phyloP scores from a whole-genome alignment of 2,113 vertebrate species.

The Microtus ochrogaster region DNA sequence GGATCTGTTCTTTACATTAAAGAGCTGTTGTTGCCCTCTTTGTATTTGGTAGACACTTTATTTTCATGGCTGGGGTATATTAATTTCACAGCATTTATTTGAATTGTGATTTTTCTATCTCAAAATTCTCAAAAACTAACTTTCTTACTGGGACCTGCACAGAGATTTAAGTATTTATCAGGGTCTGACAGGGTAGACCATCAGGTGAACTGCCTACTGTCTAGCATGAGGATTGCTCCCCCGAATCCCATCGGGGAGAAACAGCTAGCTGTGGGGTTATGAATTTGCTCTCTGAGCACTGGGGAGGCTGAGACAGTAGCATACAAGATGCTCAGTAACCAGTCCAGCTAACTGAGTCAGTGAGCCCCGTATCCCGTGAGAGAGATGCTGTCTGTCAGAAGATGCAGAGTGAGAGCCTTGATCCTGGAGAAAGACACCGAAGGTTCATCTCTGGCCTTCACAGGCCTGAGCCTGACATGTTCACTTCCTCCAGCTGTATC shows the following conservation, averaged over 20 bases:
- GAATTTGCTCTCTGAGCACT: too few relatives aligned
- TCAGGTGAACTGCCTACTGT: background rate
- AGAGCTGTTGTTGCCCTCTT: background rate
- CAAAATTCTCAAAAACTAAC: slow-evolving; percentile 7
- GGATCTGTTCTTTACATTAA: background rate
- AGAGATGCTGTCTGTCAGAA: too few relatives aligned
- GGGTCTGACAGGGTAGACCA: background rate
- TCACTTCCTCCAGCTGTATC: background rate
- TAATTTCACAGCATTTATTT: background rate
- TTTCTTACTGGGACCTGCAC: background rate
- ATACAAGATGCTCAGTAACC: background rate
- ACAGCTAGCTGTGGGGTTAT: background rate
- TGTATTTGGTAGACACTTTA: background rate
- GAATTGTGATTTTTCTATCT: background rate
- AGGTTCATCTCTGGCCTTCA: background rate
- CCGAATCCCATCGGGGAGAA: background rate
- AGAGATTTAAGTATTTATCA: background rate
- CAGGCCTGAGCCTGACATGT: background rate
- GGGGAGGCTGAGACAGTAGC: too few relatives aligned
- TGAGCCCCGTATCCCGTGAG: background rate
- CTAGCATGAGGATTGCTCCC: background rate
- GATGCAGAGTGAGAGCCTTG: too few relatives aligned
- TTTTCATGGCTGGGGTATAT: background rate
- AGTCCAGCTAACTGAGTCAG: background rate
- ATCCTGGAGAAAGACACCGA: background rate